Evolutionary conservation across 2,797 vertebrate species (phyloP).

Genomic region (Gila robusta): DNA sequence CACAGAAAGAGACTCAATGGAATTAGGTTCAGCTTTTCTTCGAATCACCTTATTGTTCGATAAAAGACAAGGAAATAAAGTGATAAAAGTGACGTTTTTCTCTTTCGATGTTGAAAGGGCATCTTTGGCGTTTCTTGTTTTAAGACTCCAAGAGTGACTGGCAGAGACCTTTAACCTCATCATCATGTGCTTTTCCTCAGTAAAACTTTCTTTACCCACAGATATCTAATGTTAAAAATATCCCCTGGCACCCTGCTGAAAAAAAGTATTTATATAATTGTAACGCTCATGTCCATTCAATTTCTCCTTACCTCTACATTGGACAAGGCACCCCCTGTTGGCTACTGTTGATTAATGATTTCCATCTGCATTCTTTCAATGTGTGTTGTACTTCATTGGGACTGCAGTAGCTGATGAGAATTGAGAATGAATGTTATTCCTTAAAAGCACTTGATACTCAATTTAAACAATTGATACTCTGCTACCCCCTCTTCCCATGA

Average conservation of each 20-base stretch:
- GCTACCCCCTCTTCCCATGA: constrained; percentile 14
- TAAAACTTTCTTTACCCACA: constrained; percentile 76
- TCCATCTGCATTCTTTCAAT: constrained; percentile 39
- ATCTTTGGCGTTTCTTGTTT: constrained; percentile 28
- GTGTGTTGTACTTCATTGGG: constrained; percentile 67
- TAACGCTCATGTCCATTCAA: constrained; percentile 16
- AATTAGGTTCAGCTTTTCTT: constrained; percentile 34
- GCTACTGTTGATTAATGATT: constrained; percentile 53
- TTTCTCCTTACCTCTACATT: constrained; percentile 23
- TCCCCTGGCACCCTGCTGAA: constrained; percentile 54
- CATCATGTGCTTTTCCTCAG: constrained; percentile 73
- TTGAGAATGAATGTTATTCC: constrained; percentile 63
- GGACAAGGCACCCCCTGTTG: constrained; percentile 12
- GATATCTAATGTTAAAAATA: constrained; percentile 67
- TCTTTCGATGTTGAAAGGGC: constrained; percentile 58
- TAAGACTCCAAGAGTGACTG: constrained; percentile 47
- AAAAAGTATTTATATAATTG: constrained; percentile 44
- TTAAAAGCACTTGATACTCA: constrained; percentile 63
- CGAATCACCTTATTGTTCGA: constrained; percentile 38
- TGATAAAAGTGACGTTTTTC: constrained; percentile 11
- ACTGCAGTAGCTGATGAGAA: constrained; percentile 61
- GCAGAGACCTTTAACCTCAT: constrained; percentile 59
- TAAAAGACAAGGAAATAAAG: constrained; percentile 21
- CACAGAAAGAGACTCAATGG: constrained; percentile 30
- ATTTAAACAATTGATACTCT: constrained; percentile 49